Base-by-base conservation (phyloP, 92 coral and sea anemone genomes). In the Palythoa caribaeorum region DNA sequence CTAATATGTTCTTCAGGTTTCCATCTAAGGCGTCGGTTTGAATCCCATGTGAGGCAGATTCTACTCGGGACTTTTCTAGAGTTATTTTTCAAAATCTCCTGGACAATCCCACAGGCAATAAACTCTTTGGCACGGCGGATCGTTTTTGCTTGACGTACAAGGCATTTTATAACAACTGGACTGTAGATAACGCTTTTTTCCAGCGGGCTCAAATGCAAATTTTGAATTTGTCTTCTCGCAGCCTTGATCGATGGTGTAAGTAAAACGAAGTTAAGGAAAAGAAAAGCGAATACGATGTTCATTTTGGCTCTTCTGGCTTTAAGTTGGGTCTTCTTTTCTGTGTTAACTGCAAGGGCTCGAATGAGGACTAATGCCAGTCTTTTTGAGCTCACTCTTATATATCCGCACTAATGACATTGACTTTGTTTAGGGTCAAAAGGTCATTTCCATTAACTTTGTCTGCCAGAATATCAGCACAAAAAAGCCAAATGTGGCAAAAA, bases 41-140 rank as follows among this genome's bases (percentile, higher is more conserved):
- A 81, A 15, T 81, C 65, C 86, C 86, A 81, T 0, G 76, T 81
- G 4, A 81, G 75, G 51, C 86, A 81, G 57, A 81, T 68, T 66
- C 86, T 81, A 11, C 35, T 38, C 19, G 86, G 76, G 47, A 81
- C 75, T 21, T 48, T 66, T 68, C 21, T 71, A 1, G 54, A 53
- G 47, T 66, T 81, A 5, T 28, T 21, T 40, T 66, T 81, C 6
- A 81, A 21, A 51, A 81, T 52, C 86, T 81, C 86, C 40, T 63
- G 62, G 12, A 81, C 86, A 0, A 66, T 66, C 28, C 86, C 86
- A 48, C 86, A 81, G 21, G 86, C 86, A 40, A 81, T 81, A 51
- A 66, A 81, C 36, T 63, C 76, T 40, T 68, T 68, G 60, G 86
- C 86, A 44, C 86, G 86, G 3, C 19, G 76, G 12, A 68, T 55